These are phyloP conservation scores for Acridotheres tristis DNA, from an alignment of 2,797 vertebrate genomes.

Conservation along the genomic window DNA sequence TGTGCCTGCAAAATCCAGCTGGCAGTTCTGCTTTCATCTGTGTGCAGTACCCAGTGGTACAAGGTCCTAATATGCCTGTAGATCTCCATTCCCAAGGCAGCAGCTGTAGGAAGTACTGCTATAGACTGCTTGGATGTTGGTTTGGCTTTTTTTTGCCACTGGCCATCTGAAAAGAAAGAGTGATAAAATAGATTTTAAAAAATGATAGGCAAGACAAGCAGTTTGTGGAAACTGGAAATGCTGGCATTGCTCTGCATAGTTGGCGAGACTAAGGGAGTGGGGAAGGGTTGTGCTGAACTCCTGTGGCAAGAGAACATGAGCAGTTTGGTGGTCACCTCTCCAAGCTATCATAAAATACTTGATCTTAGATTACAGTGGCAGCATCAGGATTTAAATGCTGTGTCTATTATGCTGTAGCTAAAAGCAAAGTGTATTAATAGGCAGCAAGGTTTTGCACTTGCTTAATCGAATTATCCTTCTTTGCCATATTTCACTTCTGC, in stretches of 20 bases:
- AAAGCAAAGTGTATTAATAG: background rate
- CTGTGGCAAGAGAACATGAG: background rate
- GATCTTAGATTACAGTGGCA: background rate
- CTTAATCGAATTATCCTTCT: background rate
- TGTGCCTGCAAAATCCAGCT: background rate
- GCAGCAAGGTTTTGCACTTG: background rate
- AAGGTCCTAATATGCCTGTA: background rate
- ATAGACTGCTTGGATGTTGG: background rate
- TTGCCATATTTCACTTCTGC: background rate
- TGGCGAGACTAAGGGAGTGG: background rate
- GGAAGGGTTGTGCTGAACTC: background rate
- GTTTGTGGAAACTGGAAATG: background rate
- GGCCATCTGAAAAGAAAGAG: background rate
- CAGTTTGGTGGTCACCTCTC: background rate
- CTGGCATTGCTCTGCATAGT: background rate
- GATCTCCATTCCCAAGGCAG: background rate
- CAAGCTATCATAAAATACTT: background rate
- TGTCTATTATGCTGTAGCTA: background rate
- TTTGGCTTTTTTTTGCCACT: rapidly evolving
- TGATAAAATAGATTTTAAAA: background rate
- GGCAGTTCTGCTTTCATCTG: background rate
- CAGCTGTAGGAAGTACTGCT: background rate
- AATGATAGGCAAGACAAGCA: background rate
- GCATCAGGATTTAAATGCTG: background rate
- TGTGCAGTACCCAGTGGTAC: background rate